Evolutionary conservation across 2,113 vertebrate species (phyloP).

Genomic region (Alectura lathami): DNA sequence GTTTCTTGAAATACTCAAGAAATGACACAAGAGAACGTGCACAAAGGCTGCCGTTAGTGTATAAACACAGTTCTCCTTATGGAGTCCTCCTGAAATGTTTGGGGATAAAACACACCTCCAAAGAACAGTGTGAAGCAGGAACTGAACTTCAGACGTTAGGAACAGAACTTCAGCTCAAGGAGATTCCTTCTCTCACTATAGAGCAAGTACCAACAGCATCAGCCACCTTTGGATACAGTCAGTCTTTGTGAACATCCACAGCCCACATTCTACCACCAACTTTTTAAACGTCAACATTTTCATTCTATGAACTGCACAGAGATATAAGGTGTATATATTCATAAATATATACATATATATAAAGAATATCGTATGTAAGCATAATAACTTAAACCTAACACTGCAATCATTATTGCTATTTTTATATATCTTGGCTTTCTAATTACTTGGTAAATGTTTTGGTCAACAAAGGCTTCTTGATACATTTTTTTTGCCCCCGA

Average conservation of each 20-base stretch:
- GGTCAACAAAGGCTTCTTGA: neutral
- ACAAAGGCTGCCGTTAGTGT: neutral
- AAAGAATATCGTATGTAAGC: neutral
- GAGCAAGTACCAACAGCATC: neutral
- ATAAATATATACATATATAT: neutral
- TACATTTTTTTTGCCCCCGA: neutral
- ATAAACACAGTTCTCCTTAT: neutral
- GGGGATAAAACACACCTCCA: neutral
- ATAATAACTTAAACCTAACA: neutral
- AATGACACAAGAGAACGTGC: neutral
- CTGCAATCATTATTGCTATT: neutral
- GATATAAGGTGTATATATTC: neutral
- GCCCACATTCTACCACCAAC: neutral
- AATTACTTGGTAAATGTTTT: neutral
- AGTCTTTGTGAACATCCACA: neutral
- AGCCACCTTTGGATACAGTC: neutral
- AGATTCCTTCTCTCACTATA: neutral
- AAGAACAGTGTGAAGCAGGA: neutral
- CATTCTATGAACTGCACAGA: neutral
- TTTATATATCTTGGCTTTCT: neutral
- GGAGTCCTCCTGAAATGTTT: neutral
- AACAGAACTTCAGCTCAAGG: neutral
- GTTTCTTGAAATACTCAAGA: neutral
- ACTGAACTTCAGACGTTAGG: neutral
- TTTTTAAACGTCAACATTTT: neutral